Base-by-base conservation (phyloP, 35 echinoderm and acorn worm species). In the Acanthaster planci region DNA sequence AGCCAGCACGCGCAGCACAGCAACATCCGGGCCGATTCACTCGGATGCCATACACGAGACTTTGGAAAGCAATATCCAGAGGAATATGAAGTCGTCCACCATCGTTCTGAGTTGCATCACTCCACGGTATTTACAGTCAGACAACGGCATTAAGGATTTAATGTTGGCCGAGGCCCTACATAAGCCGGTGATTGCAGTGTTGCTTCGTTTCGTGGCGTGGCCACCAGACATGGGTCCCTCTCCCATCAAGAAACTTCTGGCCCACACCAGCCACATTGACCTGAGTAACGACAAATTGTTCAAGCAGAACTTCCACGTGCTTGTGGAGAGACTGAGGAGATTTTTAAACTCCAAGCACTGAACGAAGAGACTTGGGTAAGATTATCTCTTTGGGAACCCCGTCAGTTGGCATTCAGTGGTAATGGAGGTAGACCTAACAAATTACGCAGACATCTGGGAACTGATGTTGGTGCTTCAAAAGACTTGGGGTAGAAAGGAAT, bases 241-340 rank as follows among this genome's bases (percentile, higher is more conserved):
- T 0, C 64, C 81, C 0, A 77, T 99, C 2, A 99, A 99, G 56
- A 97, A 94, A 72, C 89, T 94, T 35, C 72, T 99, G 34, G 90
- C 96, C 22, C 80, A 89, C 5, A 94, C 95, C 0, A 88, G 27
- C 47, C 88, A 90, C 10, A 77, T 99, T 0, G 92, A 94, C 76
- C 86, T 99, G 38, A 94, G 96, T 37, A 99, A 99, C 21, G 92
- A 99, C 47, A 99, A 94, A 76, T 72, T 99, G 31, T 99, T 84
- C 82, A 94, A 93, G 77, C 96, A 99, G 79, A 99, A 99, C 37
- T 93, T 94, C 56, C 96, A 99, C 56, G 60, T 91, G 37, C 55
- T 99, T 32, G 42, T 94, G 21, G 92, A 94, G 32, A 86, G 83
- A 40, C 59, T 94, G 1, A 80, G 92, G 39, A 94, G 86, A 52